Percentiles rank a stretch among this genome's conserved stretches.
Evolutionary conservation across 2,113 vertebrate species (phyloP).

Genomic region (Columba livia): DNA sequence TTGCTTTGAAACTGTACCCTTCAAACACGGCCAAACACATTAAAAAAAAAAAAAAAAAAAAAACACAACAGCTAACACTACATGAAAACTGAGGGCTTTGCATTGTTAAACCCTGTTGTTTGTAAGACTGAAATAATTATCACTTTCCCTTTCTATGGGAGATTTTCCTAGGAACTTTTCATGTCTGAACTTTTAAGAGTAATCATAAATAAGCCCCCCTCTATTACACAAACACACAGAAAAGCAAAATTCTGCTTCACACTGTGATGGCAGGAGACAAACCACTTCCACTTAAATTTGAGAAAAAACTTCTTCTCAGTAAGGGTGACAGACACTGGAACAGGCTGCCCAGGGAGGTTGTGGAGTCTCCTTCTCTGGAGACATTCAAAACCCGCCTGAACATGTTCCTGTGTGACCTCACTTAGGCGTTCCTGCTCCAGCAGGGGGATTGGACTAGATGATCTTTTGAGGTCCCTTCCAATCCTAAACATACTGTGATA

Average conservation of each 20-base stretch:
- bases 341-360: too few species aligned
- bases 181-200: background rate
- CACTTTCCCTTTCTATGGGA: background rate
- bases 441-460: too few species aligned
- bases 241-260: background rate
- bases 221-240: background rate
- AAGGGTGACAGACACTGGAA: too few species aligned
- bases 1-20: conserved; percentile 18
- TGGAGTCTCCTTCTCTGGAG: too few species aligned
- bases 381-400: too few species aligned
- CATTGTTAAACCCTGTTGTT: background rate
- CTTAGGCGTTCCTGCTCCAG: too few species aligned
- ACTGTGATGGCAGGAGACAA: background rate
- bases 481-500: too few species aligned
- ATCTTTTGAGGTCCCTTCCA: too few species aligned
- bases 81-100: background rate
- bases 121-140: background rate
- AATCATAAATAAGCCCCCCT: background rate
- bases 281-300: too few species aligned
- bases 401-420: too few species aligned
- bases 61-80: background rate
- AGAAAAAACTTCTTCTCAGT: too few species aligned
- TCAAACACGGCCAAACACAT: background rate
- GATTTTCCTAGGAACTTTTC: background rate
- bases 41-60: background rate